Evolutionary conservation across 2,888 invertebrate species (phyloP).

Genomic region (Philereme vetulata): DNA sequence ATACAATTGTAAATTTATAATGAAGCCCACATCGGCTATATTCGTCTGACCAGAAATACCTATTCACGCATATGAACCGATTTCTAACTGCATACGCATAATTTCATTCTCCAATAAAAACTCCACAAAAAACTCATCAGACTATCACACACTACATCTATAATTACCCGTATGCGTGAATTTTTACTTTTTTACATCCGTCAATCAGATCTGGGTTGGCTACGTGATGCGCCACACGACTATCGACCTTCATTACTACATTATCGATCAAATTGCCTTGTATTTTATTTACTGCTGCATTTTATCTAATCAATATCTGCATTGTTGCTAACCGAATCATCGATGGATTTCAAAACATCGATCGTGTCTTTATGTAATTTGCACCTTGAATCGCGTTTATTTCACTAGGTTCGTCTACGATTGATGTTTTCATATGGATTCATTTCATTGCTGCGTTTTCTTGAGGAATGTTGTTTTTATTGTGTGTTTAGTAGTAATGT

Average conservation of each 20-base stretch:
- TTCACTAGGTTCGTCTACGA: constrained; percentile 12
- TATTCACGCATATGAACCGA: constrained; percentile 9
- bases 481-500: constrained; percentile 17
- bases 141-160: constrained; percentile 25
- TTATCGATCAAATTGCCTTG: constrained; percentile 20
- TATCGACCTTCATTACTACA: constrained; percentile 27
- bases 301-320: constrained; percentile 7
- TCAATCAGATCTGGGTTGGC: constrained; percentile 33
- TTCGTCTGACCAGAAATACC: constrained; percentile 11
- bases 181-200: constrained; percentile 31
- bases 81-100: constrained; percentile 25
- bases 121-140: constrained; percentile 30
- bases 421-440: neutral
- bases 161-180: constrained; percentile 31
- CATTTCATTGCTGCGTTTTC: constrained; percentile 21
- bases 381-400: constrained; percentile 24
- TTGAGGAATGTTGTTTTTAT: neutral
- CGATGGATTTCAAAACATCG: constrained; percentile 28
- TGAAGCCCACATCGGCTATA: constrained; percentile 7
- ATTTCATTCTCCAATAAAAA: constrained; percentile 20
- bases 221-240: constrained; percentile 35
- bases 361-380: constrained; percentile 27
- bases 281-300: constrained; percentile 15
- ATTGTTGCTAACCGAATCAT: constrained; percentile 18
- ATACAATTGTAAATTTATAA: constrained; percentile 5